Conservation (phyloP, 37 sponge, comb jelly and placozoan genomes). For the Spongilla lacustris region DNA sequence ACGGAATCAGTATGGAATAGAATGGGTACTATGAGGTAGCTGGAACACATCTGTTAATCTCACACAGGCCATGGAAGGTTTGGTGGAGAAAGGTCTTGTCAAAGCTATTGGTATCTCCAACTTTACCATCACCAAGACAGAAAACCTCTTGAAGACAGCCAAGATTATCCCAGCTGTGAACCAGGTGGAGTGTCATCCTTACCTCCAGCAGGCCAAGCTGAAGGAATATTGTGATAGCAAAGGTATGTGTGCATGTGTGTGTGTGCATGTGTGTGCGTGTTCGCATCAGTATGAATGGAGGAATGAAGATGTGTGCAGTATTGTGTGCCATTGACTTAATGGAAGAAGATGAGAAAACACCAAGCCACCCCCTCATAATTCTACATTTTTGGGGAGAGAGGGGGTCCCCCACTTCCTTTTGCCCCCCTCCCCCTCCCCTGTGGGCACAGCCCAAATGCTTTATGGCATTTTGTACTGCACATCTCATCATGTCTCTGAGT, state of each 20-base stretch:
- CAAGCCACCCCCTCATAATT: no score
- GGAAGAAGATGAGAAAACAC: no score
- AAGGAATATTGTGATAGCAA: slow-evolving; percentile 78
- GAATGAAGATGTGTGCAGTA: no score
- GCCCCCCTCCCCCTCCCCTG: no score
- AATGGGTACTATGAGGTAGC: not conserved
- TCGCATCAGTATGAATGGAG: no score
- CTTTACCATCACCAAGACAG: slow-evolving; percentile 86
- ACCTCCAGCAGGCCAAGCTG: slow-evolving; percentile 86
- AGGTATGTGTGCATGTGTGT: slow-evolving; percentile 37
- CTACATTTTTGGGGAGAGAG: no score
- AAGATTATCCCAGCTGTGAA: slow-evolving; percentile 87
- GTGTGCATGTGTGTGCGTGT: slow-evolving; percentile 11
- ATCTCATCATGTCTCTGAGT: no score
- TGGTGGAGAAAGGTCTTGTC: slow-evolving; percentile 58
- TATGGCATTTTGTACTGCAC: no score
- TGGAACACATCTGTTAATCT: not conserved
- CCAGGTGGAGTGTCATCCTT: slow-evolving; percentile 89
- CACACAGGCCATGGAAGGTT: slow-evolving; percentile 72
- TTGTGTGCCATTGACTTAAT: no score
- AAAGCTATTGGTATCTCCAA: slow-evolving; percentile 89
- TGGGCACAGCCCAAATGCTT: no score
- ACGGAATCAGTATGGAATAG: not conserved
- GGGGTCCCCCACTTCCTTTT: no score
- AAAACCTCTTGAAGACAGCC: slow-evolving; percentile 75